Evolutionary conservation across 2,797 vertebrate species (phyloP), one percentile per base, ranked within the genome.

Genomic region (Ara ararauna): DNA sequence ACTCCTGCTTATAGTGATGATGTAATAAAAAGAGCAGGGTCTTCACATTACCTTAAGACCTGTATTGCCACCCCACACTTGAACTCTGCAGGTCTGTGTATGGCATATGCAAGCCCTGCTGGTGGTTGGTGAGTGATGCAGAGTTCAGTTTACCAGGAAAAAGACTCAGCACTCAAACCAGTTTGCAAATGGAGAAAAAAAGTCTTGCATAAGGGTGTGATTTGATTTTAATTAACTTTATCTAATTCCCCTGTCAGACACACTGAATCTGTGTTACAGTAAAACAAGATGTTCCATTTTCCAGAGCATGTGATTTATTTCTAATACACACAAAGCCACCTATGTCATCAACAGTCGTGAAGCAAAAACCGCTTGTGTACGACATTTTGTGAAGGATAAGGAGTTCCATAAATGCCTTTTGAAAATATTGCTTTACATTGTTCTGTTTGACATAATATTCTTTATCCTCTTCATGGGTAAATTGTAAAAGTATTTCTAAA

Each of bases 401-500:
- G 88, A 87, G 62, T 91, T 95, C 87, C 95, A 96, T 90, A 96
- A 97, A 96, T 94, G 93, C 95, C 92, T 96, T 94, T 7, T 22
- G 71, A 88, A 95, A 97, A 93, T 96, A 97, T 56, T 87, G 90
- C 66, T 89, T 94, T 82, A 89, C 93, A 87, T 93, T 94, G 84
- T 89, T 95, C 85, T 83, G 73, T 96, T 91, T 97, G 94, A 97
- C 93, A 97, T 91, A 84, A 79, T 96, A 95, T 95, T 97, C 95
- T 58, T 85, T 90, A 97, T 95, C 91, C 91, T 96, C 95, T 96
- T 95, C 95, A 89, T 95, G 97, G 81, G 87, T 94, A 97, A 94
- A 97, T 96, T 83, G 91, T 96, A 96, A 93, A 97, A 97, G 96
- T 97, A 97, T 97, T 96, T 96, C 96, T 94, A 98, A 98, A 97